Percentiles rank a stretch among this genome's conserved stretches.
Evolutionary conservation across 2,113 vertebrate species (phyloP).

Genomic region (Sclerurus mexicanus): DNA sequence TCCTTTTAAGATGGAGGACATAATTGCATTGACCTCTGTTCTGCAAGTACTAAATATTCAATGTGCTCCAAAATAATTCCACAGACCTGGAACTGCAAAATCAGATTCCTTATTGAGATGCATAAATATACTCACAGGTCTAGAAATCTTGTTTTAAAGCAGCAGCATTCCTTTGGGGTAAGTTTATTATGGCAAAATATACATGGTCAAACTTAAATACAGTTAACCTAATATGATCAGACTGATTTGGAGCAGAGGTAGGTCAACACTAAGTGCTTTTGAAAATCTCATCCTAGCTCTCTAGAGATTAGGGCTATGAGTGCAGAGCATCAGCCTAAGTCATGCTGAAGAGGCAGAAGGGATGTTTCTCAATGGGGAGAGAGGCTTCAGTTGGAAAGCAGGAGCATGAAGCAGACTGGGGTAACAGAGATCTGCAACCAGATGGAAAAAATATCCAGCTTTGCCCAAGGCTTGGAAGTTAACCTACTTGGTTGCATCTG

Average conservation of each 20-base stretch:
- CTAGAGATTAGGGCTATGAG: neutral
- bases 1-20: neutral
- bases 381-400: neutral
- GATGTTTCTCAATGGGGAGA: neutral
- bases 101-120: neutral
- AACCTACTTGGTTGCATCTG: neutral
- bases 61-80: neutral
- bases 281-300: slow-evolving; percentile 40
- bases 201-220: slow-evolving; percentile 12
- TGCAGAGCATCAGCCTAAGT: neutral
- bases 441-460: neutral
- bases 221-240: slow-evolving; percentile 49
- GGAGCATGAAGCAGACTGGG: neutral
- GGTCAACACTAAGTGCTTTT: slow-evolving; percentile 48
- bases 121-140: neutral
- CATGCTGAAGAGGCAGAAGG: neutral
- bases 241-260: slow-evolving; percentile 56
- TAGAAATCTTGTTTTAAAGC: slow-evolving; percentile 10
- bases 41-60: neutral
- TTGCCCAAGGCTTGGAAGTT: neutral
- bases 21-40: slow-evolving; percentile 35
- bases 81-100: neutral
- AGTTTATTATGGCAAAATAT: slow-evolving; percentile 45
- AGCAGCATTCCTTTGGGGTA: slow-evolving; percentile 17
- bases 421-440: neutral